These are phyloP conservation scores for Apis mellifera DNA, from an alignment of 1,140 invertebrate species.

Conservation along the genomic window Amel_HAv3.1 CM009936.2:17535001-17535500, in stretches of 20 bases:
- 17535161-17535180: constrained; percentile 64
- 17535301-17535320: constrained; percentile 81
- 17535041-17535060: no score
- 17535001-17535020: no score
- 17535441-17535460: background rate
- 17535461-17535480: no score
- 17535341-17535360: constrained; percentile 76
- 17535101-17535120: no score
- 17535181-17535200: constrained; percentile 68
- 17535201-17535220: constrained; percentile 72
- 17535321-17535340: constrained; percentile 71
- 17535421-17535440: constrained; percentile 67
- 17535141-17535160: background rate
- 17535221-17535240: constrained; percentile 75
- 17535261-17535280: constrained; percentile 79
- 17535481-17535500: no score
- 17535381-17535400: constrained; percentile 79
- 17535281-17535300: constrained; percentile 82
- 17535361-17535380: constrained; percentile 53
- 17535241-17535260: constrained; percentile 70
- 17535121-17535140: no score
- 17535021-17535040: no score
- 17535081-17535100: no score
- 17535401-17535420: constrained; percentile 59
- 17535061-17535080: no score